Percentiles rank a stretch among this genome's conserved stretches.
phyloP scores from a whole-genome alignment of 2,797 vertebrate species.

The Leuciscus waleckii region DNA sequence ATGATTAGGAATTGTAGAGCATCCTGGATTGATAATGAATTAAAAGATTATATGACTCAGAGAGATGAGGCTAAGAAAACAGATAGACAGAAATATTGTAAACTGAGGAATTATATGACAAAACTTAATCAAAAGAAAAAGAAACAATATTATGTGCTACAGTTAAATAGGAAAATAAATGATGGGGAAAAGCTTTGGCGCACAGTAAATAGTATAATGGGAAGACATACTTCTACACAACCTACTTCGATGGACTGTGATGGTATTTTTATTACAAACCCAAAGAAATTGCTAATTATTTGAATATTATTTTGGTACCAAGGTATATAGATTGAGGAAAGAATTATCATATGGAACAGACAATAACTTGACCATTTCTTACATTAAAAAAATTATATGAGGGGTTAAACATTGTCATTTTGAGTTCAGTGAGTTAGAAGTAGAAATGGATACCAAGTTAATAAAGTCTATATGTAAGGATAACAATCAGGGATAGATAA shows the following conservation, averaged over 20 bases:
- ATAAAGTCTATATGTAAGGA: no score
- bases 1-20: no score
- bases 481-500: no score
- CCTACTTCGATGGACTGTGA: neutral
- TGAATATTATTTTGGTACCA: neutral
- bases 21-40: no score
- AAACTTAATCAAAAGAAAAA: neutral
- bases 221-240: neutral
- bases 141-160: neutral
- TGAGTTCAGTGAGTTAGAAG: no score
- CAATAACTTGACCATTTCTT: neutral
- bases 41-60: no score
- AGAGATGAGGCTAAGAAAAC: neutral
- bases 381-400: neutral
- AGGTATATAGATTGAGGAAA: neutral
- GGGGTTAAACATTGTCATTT: neutral
- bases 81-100: neutral
- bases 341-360: neutral
- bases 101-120: neutral
- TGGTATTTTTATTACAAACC: neutral
- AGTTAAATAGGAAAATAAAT: neutral
- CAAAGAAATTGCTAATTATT: neutral
- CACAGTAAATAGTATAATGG: neutral
- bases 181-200: neutral
- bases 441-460: no score